Evolutionary conservation across 2,888 invertebrate genomes (phyloP).

Genomic region (Plagiodera versicolora): DNA sequence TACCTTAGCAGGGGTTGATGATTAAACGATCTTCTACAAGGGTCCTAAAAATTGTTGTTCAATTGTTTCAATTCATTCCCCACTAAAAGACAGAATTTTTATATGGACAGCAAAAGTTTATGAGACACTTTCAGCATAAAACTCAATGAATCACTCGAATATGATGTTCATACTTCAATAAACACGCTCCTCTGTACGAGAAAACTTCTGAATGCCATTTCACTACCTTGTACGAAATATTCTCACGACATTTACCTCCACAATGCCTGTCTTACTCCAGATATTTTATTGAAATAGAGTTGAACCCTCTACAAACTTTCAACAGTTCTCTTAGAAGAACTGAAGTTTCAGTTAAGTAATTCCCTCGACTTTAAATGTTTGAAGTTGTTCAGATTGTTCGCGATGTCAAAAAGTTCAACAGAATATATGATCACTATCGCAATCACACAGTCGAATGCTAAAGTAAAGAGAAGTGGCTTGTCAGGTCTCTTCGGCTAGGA

Average conservation of each 20-base stretch:
- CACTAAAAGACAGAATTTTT: too few species aligned
- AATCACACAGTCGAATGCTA: conserved; percentile 31
- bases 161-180: too few species aligned
- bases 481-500: conserved; percentile 33
- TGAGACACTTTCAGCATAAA: too few species aligned
- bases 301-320: conserved; percentile 9
- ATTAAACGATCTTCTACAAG: too few species aligned
- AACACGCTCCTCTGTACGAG: too few species aligned
- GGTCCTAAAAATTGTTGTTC: too few species aligned
- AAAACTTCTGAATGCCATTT: too few species aligned
- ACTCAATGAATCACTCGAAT: too few species aligned
- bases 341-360: conserved; percentile 8
- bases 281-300: background rate
- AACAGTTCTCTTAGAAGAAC: conserved; percentile 8
- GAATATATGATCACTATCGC: conserved; percentile 32
- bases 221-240: too few species aligned
- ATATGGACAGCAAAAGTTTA: too few species aligned
- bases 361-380: conserved; percentile 10
- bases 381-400: conserved; percentile 28
- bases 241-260: background rate
- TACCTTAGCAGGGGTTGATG: background rate
- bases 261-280: background rate
- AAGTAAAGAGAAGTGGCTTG: conserved; percentile 26
- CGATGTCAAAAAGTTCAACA: conserved; percentile 30
- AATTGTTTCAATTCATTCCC: too few species aligned